These are phyloP conservation scores for Illadopsis cleaveri DNA, from an alignment of 2,113 vertebrate species.

Conservation along the genomic window DNA sequence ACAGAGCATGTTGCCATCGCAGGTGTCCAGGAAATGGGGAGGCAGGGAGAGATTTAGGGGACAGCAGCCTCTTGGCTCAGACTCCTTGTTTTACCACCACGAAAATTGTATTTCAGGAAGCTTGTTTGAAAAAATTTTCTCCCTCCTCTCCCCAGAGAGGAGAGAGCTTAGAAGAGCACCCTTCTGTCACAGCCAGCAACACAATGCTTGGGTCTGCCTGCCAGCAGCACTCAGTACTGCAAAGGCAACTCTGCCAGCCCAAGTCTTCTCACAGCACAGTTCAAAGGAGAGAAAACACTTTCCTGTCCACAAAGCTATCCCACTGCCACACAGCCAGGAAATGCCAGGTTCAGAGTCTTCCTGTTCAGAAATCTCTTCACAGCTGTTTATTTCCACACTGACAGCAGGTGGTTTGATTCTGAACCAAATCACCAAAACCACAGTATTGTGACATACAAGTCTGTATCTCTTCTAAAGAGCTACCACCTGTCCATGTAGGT, in stretches of 20 bases:
- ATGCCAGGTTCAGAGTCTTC: background rate
- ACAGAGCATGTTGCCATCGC: background rate
- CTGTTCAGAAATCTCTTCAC: background rate
- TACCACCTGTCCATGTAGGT: background rate
- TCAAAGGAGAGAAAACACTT: background rate
- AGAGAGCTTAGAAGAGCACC: background rate
- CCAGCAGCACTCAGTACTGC: background rate
- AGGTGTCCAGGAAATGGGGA: background rate
- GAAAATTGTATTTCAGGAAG: background rate
- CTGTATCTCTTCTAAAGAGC: background rate
- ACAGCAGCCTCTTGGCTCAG: background rate
- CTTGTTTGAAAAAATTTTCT: background rate
- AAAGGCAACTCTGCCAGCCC: background rate
- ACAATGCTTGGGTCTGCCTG: background rate
- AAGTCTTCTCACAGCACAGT: background rate
- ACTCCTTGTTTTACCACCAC: background rate
- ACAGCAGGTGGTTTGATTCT: background rate
- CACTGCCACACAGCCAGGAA: constrained; percentile 34
- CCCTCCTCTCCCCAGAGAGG: background rate
- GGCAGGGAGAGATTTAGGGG: constrained; percentile 13
- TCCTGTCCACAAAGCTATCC: constrained; percentile 55
- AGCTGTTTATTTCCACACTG: background rate
- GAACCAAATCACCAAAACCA: background rate
- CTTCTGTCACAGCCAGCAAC: background rate
- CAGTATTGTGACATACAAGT: background rate